Percentiles rank a stretch among this genome's conserved stretches.
These are phyloP conservation scores for Sphyrna mokarran DNA, from an alignment of 2,113 vertebrate species.

Conservation along the genomic window DNA sequence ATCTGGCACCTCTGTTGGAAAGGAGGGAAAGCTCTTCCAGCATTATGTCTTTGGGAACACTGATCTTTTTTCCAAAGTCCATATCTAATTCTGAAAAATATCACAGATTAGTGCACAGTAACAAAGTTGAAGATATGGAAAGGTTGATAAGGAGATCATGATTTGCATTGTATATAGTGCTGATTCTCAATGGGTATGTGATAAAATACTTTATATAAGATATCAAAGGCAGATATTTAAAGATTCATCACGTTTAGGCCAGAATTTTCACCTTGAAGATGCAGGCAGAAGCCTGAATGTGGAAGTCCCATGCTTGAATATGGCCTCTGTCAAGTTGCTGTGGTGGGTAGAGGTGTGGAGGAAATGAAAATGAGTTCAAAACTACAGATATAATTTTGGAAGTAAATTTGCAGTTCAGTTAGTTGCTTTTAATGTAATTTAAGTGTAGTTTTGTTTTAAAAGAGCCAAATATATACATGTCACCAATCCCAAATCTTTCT, in stretches of 20 bases:
- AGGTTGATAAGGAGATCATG: neutral
- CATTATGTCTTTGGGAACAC: slow-evolving; percentile 87
- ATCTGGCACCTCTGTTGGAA: slow-evolving; percentile 82
- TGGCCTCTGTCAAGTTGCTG: no score
- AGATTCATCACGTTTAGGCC: neutral
- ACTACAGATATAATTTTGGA: neutral
- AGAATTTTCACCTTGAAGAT: no score
- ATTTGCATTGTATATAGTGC: neutral
- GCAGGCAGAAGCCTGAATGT: no score
- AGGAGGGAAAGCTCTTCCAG: slow-evolving; percentile 82
- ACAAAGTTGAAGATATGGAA: neutral
- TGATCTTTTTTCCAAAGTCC: slow-evolving; percentile 85
- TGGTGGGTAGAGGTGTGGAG: no score
- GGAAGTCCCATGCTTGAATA: no score
- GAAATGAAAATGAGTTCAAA: no score
- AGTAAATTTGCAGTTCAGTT: neutral
- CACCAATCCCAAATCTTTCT: neutral
- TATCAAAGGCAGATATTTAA: neutral
- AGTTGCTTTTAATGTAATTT: neutral
- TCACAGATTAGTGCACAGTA: neutral
- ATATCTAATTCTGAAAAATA: slow-evolving; percentile 62
- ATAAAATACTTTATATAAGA: neutral
- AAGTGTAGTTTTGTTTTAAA: neutral
- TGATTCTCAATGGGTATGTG: neutral
- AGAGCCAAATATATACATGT: neutral